Percentiles rank a stretch among this genome's conserved stretches.
These are phyloP conservation scores for Clarias magur DNA, from an alignment of 2,113 vertebrate species.

Conservation along the genomic window DNA sequence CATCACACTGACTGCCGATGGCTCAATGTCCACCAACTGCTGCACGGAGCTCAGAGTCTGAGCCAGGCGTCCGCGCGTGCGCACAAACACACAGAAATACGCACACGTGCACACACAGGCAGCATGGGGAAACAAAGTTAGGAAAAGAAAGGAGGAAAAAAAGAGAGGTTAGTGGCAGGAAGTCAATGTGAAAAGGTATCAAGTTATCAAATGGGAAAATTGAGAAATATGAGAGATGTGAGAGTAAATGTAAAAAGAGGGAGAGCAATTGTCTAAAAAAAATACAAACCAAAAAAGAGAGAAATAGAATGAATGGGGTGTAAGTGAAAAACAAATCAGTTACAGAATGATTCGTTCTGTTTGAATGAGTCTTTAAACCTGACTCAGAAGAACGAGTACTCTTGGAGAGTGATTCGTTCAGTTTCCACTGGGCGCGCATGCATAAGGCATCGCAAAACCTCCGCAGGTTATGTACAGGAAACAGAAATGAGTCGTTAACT, in stretches of 20 bases:
- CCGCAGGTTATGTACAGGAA: too few relatives aligned
- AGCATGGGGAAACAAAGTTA: slow-evolving; percentile 19
- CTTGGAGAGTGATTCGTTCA: too few relatives aligned
- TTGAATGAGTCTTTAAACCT: too few relatives aligned
- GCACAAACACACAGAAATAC: slow-evolving; percentile 61
- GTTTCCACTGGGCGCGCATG: too few relatives aligned
- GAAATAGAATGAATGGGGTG: background rate
- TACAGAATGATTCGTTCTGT: background rate
- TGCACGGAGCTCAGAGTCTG: slow-evolving; percentile 93
- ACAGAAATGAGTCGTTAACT: too few relatives aligned
- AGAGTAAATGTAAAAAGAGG: background rate
- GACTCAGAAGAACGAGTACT: too few relatives aligned
- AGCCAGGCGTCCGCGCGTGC: slow-evolving; percentile 66
- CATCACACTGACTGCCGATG: slow-evolving; percentile 96
- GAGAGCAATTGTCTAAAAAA: background rate
- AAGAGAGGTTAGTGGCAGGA: slow-evolving; percentile 19
- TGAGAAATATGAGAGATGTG: background rate
- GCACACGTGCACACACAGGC: slow-evolving; percentile 45
- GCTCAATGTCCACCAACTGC: slow-evolving; percentile 98
- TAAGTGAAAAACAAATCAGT: background rate
- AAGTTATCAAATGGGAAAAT: background rate
- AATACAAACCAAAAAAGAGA: background rate
- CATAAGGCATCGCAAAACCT: too few relatives aligned
- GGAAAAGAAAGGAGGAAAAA: slow-evolving; percentile 18
- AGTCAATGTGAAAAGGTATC: background rate